Evolutionary conservation across 2,113 vertebrate species (phyloP), one percentile per base, ranked within the genome.

Genomic region (Dinomys branickii): DNA sequence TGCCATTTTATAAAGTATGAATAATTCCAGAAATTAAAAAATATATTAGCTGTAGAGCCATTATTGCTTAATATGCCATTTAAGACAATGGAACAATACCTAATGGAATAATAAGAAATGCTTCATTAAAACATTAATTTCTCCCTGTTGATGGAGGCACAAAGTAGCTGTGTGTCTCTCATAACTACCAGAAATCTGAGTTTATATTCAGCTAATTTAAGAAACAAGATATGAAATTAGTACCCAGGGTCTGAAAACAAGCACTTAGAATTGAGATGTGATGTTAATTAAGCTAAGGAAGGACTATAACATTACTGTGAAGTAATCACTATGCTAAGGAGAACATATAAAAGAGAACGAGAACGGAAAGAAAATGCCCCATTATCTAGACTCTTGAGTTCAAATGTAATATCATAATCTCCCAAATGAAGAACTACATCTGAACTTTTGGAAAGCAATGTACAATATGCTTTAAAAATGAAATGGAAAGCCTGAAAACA

Each of bases 271-370:
- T 94, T 97, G 97, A 97, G 95, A 97, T 82, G 90, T 97, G 97
- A 93, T 96, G 97, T 97, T 98, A 98, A 98, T 98, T 97, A 97
- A 97, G 97, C 58, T 92, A 94, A 96, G 90, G 82, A 91, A 93
- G 54, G 82, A 95, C 82, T 94, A 97, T 97, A 96, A 90, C 78
- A 94, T 97, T 96, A 94, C 95, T 92, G 22, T 17, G 87, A 88
- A 94, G 77, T 90, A 96, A 95, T 97, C 92, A 96, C 95, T 97
- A 95, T 73, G 92, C 94, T 94, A 94, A 96, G 81, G 59, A 94
- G 93, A 95, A 97, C 38, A 92, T 92, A 95, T 85, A 95, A 97
- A 98, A 97, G 65, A 93, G 83, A 97, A 96, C 90, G 95, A 92
- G 71, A 90, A 95, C 61, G 78, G 52, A 96, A 93, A 83, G 88